A percentile compares a stretch with the other conserved stretches of the same genome.
Conservation (phyloP, 37 sponge, comb jelly and placozoan species). For the Cliona cf. orientalis region DNA sequence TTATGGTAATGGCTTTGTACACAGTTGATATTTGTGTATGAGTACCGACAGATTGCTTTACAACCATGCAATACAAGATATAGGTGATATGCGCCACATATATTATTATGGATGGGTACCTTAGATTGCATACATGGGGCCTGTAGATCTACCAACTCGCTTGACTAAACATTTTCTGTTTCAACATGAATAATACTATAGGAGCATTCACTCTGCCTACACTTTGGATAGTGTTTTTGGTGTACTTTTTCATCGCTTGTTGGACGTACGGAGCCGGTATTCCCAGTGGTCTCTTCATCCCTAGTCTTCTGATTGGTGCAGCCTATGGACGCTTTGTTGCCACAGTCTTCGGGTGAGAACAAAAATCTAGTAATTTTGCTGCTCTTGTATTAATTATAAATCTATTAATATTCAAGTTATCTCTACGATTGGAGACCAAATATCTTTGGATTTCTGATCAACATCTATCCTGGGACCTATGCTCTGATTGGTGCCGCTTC, state of each 20-base stretch:
- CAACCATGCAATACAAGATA: too few relatives aligned
- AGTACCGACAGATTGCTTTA: too few relatives aligned
- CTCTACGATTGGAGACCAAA: background rate
- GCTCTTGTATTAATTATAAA: too few relatives aligned
- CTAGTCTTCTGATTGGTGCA: slow-evolving; percentile 92
- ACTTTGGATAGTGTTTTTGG: slow-evolving; percentile 14
- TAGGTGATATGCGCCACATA: too few relatives aligned
- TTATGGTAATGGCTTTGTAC: too few relatives aligned
- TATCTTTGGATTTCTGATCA: slow-evolving; percentile 13
- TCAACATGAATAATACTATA: too few relatives aligned
- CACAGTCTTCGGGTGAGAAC: slow-evolving; percentile 57
- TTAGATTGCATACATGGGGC: too few relatives aligned
- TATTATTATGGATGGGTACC: too few relatives aligned
- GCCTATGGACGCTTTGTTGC: slow-evolving; percentile 86
- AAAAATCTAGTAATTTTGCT: background rate
- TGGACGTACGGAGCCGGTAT: slow-evolving; percentile 96
- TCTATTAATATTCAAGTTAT: background rate
- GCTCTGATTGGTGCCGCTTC: slow-evolving; percentile 96
- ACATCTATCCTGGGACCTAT: slow-evolving; percentile 87
- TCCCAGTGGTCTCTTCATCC: slow-evolving; percentile 96
- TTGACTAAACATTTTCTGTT: too few relatives aligned
- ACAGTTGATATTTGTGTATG: too few relatives aligned
- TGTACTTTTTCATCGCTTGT: slow-evolving; percentile 83
- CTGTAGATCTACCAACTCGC: too few relatives aligned
- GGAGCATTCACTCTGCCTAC: slow-evolving; percentile 57